phyloP scores from a whole-genome alignment of 2,888 invertebrate genomes.

The Philaethria dido region DNA sequence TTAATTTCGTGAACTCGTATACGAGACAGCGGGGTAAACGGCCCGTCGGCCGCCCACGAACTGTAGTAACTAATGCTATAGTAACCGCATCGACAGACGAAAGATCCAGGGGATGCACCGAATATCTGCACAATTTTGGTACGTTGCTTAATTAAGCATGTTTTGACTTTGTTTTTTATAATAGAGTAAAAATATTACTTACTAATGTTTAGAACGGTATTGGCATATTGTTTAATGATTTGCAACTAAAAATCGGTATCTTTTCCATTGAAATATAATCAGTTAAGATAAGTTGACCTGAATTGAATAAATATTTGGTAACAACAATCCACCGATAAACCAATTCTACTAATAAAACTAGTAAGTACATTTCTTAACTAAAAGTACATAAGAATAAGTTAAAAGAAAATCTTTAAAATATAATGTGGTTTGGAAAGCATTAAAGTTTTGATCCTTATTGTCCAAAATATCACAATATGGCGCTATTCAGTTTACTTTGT shows the following conservation, averaged over 20 bases:
- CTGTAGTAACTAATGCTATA: constrained; percentile 60
- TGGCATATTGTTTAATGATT: background rate
- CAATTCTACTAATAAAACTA: background rate
- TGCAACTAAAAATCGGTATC: background rate
- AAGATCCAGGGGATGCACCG: constrained; percentile 62
- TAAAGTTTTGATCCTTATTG: too few relatives aligned
- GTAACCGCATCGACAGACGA: constrained; percentile 54
- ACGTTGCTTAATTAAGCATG: constrained; percentile 39
- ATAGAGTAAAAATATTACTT: background rate
- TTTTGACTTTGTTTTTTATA: background rate
- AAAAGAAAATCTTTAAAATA: background rate
- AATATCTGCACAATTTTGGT: constrained; percentile 51
- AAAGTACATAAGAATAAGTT: background rate
- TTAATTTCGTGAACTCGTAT: constrained; percentile 53
- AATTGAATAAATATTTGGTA: background rate
- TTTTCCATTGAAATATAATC: constrained; percentile 4
- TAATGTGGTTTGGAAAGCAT: background rate
- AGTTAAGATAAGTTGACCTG: constrained; percentile 3
- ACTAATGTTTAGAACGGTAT: background rate
- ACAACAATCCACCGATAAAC: background rate
- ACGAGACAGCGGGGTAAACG: constrained; percentile 60
- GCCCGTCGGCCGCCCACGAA: constrained; percentile 69
- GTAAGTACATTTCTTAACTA: too few relatives aligned
- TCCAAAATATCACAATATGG: background rate
- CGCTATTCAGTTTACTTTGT: too few relatives aligned